A percentile compares a stretch with the other conserved stretches of the same genome.
phyloP scores from a whole-genome alignment of 2,888 invertebrate genomes.

The Stenolophus ochropezus region DNA sequence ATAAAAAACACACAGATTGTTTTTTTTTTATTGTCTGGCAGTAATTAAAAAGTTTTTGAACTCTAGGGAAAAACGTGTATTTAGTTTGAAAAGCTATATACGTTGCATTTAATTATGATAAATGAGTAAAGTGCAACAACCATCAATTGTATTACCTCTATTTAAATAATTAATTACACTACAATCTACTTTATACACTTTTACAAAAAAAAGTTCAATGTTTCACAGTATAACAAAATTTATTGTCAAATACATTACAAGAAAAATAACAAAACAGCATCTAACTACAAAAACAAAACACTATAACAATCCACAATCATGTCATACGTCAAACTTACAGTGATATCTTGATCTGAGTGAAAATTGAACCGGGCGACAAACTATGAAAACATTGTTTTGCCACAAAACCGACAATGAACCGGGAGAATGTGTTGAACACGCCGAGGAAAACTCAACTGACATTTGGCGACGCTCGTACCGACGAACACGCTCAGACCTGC shows the following conservation, averaged over 20 bases:
- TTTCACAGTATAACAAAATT: neutral
- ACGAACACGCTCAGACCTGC: constrained; percentile 30
- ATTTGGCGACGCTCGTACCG: constrained; percentile 30
- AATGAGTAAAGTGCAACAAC: neutral
- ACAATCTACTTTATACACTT: neutral
- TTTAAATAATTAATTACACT: constrained; percentile 14
- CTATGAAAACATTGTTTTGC: constrained; percentile 44
- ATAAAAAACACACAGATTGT: neutral
- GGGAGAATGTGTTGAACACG: constrained; percentile 8
- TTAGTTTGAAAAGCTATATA: neutral
- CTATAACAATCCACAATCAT: neutral
- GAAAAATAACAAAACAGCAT: constrained; percentile 8
- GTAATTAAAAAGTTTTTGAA: neutral
- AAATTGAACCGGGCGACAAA: constrained; percentile 22
- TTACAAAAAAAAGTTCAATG: neutral
- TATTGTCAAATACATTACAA: neutral
- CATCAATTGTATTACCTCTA: constrained; percentile 21
- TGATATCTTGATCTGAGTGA: neutral
- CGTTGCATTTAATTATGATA: constrained; percentile 20
- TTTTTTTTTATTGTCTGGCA: neutral
- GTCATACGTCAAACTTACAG: neutral
- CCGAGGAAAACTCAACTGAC: constrained; percentile 53
- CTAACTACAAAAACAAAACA: neutral
- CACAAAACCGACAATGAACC: constrained; percentile 35
- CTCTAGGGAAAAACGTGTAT: neutral